These are phyloP conservation scores for Stichodactyla helianthus DNA, from an alignment of 64 coral and sea anemone species.

Conservation along the genomic window DNA sequence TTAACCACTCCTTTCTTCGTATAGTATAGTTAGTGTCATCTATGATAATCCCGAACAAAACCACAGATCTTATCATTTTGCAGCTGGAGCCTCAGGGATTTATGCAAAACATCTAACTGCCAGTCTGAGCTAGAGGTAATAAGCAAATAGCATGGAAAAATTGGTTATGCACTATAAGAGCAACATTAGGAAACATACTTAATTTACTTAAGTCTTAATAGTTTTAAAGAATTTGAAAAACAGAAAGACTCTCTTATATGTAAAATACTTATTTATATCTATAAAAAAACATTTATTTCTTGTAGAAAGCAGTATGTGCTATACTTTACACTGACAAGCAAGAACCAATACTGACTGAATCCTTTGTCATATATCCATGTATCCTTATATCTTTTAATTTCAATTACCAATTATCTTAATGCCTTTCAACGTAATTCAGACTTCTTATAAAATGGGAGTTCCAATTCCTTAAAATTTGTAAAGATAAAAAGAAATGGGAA, in stretches of 20 bases:
- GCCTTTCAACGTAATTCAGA: no score
- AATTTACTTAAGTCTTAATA: no score
- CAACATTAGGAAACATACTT: no score
- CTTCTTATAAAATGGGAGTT: neutral
- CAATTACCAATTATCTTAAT: neutral
- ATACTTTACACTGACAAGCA: constrained; percentile 37
- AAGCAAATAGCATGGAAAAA: neutral
- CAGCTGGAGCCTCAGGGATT: constrained; percentile 17
- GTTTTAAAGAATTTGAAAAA: no score
- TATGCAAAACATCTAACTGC: constrained; percentile 13
- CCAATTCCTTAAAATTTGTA: neutral
- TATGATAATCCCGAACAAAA: neutral
- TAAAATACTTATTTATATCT: neutral
- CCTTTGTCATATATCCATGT: constrained; percentile 49
- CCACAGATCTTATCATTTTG: neutral
- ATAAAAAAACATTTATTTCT: neutral
- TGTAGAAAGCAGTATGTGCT: constrained; percentile 44
- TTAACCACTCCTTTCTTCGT: neutral
- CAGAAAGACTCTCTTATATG: no score
- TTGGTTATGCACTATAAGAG: no score
- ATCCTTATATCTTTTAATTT: neutral
- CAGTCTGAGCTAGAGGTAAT: constrained; percentile 37
- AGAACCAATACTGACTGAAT: constrained; percentile 39
- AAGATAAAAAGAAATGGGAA: constrained; percentile 45
- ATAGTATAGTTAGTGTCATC: no score